Base-by-base conservation (phyloP, 1,140 invertebrate species). In the Drosophila ambigua region DNA sequence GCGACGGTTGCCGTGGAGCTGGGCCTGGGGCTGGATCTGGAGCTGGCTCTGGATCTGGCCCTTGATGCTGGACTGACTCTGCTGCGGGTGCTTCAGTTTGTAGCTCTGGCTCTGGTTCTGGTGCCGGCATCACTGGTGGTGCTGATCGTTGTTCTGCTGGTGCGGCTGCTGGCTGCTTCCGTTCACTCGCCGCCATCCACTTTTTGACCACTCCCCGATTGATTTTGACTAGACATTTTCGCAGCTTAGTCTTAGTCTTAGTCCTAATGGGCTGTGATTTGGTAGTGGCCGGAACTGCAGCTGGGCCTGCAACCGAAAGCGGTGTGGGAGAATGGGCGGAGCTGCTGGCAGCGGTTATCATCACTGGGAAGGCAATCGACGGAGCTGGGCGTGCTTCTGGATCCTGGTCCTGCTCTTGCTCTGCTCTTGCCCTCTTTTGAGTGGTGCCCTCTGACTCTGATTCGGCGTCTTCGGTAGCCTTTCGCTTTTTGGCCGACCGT, bases 351-450 rank as follows among this genome's bases (percentile, higher is more conserved):
- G 66, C 82, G 7, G 62, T 75, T 5, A 85, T 82, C n/a, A 62
- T 80, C 0, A 85, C 74, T 4, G 82, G 82, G 8, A 85, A 85
- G 0, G 83, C 82, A 35, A 60, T 2, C 1, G 51, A 9, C 0
- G 13, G 7, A 2, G 7, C 13, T 15, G 7, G 4, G 1, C 2
- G 13, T 24, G 39, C 23, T 24, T 45, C 44, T 5, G 20, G 16
- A 3, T 48, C 46, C 7, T 59, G 16, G 3, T 48, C 46, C 6
- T 59, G 63, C 20, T 48, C 59, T 46, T 6, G 31, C 11, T n/a
- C 9, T 20, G 6, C 23, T 55, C 7, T 7, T 20, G 4, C 15
- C 5, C 1, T 57, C 69, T 35, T 58, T 4, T 16, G 1, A 13
- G 20, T 28, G 9, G 15, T 20, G 4, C 16, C 61, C 1, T 66